Evolutionary conservation across 2,888 invertebrate species (phyloP).

Genomic region (Podabrus alpinus): DNA sequence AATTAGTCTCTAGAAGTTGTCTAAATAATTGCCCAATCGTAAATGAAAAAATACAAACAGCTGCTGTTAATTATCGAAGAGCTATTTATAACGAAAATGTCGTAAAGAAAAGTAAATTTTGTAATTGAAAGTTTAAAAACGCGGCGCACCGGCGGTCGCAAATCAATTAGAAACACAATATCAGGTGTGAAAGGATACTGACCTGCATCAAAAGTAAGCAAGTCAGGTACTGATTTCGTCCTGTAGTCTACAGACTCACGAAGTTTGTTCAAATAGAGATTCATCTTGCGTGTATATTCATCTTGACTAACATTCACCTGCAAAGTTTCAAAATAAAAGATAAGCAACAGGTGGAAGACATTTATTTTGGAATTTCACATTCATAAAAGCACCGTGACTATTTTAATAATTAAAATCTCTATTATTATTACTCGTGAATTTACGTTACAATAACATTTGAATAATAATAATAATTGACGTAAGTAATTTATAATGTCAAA

Average conservation of each 20-base stretch:
- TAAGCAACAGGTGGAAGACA: conserved; percentile 39
- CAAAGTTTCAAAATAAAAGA: conserved; percentile 30
- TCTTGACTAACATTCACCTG: conserved; percentile 70
- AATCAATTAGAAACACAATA: background rate
- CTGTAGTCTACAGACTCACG: conserved; percentile 45
- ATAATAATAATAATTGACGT: background rate
- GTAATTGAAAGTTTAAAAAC: background rate
- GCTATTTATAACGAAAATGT: background rate
- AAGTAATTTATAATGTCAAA: conserved; percentile 5
- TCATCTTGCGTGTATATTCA: conserved; percentile 66
- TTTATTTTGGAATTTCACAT: background rate
- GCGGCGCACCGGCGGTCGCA: background rate
- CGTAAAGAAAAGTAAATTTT: background rate
- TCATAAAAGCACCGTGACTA: background rate
- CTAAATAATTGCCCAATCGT: background rate
- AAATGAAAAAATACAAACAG: background rate
- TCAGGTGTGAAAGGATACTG: conserved; percentile 30
- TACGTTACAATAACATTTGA: background rate
- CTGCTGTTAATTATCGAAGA: background rate
- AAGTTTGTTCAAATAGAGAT: conserved; percentile 60
- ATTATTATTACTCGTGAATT: background rate
- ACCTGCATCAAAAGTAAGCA: conserved; percentile 50
- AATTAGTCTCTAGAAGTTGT: too few species aligned
- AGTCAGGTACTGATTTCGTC: conserved; percentile 43
- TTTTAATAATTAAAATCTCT: background rate